A percentile compares a stretch with the other conserved stretches of the same genome.
Evolutionary conservation across 64 coral and sea anemone species (phyloP).

Genomic region (Pocillopora damicornis): DNA sequence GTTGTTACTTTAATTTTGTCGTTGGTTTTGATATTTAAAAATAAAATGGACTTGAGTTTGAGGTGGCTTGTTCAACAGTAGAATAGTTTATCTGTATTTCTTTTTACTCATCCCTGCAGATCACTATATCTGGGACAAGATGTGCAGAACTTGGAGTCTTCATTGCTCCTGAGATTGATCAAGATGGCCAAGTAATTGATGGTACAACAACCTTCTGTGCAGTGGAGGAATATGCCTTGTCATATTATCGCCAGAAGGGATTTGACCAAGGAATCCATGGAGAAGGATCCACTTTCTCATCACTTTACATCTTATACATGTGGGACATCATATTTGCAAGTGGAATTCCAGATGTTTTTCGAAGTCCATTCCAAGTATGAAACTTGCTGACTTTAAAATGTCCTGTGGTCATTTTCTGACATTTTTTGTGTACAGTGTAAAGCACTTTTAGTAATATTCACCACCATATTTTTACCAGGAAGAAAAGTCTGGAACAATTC

Average conservation of each 20-base stretch:
- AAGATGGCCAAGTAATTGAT: conserved; percentile 57
- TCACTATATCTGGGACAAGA: conserved; percentile 84
- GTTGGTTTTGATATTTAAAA: too few relatives aligned
- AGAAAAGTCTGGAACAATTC: too few relatives aligned
- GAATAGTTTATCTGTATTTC: neutral
- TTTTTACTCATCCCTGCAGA: conserved; percentile 36
- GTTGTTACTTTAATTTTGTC: too few relatives aligned
- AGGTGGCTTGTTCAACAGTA: neutral
- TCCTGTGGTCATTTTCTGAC: neutral
- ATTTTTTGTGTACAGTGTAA: too few relatives aligned
- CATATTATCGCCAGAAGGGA: conserved; percentile 78
- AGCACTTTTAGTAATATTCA: too few relatives aligned
- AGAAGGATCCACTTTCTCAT: conserved; percentile 71
- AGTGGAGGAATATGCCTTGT: conserved; percentile 83
- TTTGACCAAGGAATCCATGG: conserved; percentile 94
- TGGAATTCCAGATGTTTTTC: conserved; percentile 86
- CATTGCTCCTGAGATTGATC: conserved; percentile 68
- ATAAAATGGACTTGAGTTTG: too few relatives aligned
- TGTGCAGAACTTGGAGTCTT: conserved; percentile 71
- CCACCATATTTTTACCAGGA: too few relatives aligned
- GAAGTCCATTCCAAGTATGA: conserved; percentile 80
- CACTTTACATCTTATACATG: conserved; percentile 71
- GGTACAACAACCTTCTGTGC: conserved; percentile 59
- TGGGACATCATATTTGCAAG: conserved; percentile 82
- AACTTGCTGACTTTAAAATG: neutral